A percentile compares a stretch with the other conserved stretches of the same genome.
Evolutionary conservation across 2,888 invertebrate species (phyloP).

Genomic region (Drosophila mulleri): DNA sequence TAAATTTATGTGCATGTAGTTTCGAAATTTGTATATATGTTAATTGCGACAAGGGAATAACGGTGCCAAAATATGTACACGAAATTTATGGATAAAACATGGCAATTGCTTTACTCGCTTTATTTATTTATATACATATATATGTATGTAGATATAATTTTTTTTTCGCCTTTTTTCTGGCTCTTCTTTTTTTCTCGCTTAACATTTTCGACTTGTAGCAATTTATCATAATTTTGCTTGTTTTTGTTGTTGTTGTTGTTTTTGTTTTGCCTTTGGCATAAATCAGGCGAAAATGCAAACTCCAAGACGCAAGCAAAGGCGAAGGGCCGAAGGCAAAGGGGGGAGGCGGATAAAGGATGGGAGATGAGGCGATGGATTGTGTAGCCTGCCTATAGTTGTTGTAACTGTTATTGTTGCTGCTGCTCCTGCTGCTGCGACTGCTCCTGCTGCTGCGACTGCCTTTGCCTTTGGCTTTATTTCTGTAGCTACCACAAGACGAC

Average conservation of each 20-base stretch:
- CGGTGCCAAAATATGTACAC: conserved; percentile 57
- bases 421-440: background rate
- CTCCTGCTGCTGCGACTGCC: background rate
- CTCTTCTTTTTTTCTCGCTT: conserved; percentile 31
- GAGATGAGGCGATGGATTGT: background rate
- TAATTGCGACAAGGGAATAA: conserved; percentile 72
- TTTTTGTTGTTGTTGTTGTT: conserved; percentile 21
- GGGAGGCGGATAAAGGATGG: background rate
- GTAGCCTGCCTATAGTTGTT: conserved; percentile 3
- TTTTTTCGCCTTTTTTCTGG: conserved; percentile 14
- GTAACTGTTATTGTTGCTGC: background rate
- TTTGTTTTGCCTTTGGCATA: conserved; percentile 66
- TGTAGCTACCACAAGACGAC: conserved; percentile 50
- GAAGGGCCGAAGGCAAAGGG: background rate
- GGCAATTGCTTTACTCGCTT: conserved; percentile 58
- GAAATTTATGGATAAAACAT: conserved; percentile 72
- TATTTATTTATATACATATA: conserved; percentile 27
- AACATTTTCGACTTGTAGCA: conserved; percentile 64
- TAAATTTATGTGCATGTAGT: conserved; percentile 62
- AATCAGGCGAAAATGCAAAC: conserved; percentile 62
- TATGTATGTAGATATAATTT: background rate
- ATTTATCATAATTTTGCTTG: conserved; percentile 75
- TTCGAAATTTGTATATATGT: conserved; percentile 72
- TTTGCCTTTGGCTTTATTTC: conserved; percentile 53
- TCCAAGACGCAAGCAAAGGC: conserved; percentile 7